A percentile compares a stretch with the other conserved stretches of the same genome.
These are phyloP conservation scores for Alloplasta piceator DNA, from an alignment of 2,888 invertebrate genomes.

Conservation along the genomic window DNA sequence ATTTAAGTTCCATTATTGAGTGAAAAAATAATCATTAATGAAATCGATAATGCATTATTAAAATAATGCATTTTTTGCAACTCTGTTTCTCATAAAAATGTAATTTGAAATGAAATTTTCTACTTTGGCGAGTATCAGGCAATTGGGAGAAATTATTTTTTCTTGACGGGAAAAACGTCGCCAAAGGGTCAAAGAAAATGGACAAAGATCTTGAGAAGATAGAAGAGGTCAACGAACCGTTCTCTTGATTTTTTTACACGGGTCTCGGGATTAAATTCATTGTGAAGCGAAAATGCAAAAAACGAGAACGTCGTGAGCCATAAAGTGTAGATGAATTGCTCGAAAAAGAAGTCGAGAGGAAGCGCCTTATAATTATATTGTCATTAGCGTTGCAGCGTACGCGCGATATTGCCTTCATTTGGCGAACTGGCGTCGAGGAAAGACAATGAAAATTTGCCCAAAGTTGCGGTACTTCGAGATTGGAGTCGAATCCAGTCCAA, in stretches of 20 bases:
- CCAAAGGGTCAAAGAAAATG: background rate
- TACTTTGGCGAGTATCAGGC: no score
- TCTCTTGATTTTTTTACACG: background rate
- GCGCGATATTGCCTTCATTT: constrained; percentile 65
- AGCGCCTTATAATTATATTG: constrained; percentile 76
- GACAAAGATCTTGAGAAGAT: background rate
- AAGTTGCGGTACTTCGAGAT: background rate
- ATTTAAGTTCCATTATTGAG: no score
- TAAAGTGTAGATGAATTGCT: constrained; percentile 37
- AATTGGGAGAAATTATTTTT: no score
- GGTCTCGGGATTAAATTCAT: constrained; percentile 72
- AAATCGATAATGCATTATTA: no score
- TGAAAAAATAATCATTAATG: no score
- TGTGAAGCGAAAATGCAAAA: constrained; percentile 62
- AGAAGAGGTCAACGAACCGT: constrained; percentile 66
- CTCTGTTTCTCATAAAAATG: no score
- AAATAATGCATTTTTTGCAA: no score
- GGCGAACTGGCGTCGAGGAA: constrained; percentile 27
- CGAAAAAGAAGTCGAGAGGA: constrained; percentile 69
- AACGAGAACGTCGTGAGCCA: constrained; percentile 30
- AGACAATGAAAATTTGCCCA: constrained; percentile 38
- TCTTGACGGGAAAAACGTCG: no score
- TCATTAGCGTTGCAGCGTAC: constrained; percentile 74
- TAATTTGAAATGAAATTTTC: no score
- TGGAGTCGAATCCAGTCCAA: no score